These are phyloP conservation scores for Phortica magna DNA, from an alignment of 2,888 invertebrate genomes.

Conservation along the genomic window DNA sequence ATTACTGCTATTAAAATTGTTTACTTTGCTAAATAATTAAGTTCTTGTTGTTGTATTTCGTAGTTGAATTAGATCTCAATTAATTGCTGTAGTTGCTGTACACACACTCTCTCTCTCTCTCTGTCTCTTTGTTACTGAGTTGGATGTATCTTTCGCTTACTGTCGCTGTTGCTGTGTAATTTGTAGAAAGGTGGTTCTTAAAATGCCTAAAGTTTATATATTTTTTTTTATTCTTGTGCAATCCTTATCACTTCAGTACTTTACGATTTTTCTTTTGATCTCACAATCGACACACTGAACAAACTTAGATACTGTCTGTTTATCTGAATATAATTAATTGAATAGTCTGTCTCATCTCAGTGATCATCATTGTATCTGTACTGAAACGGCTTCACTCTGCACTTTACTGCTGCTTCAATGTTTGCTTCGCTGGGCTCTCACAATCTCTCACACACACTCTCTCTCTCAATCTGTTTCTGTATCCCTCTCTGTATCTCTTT, in stretches of 20 bases:
- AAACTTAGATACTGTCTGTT: not conserved
- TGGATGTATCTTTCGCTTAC: slow-evolving; percentile 39
- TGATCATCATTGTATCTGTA: not conserved
- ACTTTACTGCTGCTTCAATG: not conserved
- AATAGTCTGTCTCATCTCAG: not conserved
- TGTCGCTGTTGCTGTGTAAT: slow-evolving; percentile 53
- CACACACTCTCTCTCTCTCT: slow-evolving; percentile 39
- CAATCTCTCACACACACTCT: not conserved
- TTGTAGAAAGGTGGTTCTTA: slow-evolving; percentile 50
- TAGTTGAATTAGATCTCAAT: slow-evolving; percentile 18
- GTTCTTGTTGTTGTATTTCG: not conserved
- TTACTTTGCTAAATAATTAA: not conserved
- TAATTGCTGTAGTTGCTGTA: slow-evolving; percentile 21
- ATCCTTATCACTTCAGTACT: not conserved
- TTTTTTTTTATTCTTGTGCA: not conserved
- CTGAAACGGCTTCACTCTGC: slow-evolving; percentile 10
- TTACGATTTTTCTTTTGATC: not conserved
- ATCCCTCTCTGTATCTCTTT: slow-evolving; percentile 15
- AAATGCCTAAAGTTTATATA: slow-evolving; percentile 42
- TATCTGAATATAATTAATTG: too few species aligned
- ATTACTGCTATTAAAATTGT: not conserved
- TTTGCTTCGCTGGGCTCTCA: not conserved
- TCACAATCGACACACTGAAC: not conserved
- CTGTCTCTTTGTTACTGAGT: slow-evolving; percentile 46
- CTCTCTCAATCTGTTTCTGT: slow-evolving; percentile 8